Conservation (phyloP, 1,140 invertebrate genomes). For the Euglossa dilemma region DNA sequence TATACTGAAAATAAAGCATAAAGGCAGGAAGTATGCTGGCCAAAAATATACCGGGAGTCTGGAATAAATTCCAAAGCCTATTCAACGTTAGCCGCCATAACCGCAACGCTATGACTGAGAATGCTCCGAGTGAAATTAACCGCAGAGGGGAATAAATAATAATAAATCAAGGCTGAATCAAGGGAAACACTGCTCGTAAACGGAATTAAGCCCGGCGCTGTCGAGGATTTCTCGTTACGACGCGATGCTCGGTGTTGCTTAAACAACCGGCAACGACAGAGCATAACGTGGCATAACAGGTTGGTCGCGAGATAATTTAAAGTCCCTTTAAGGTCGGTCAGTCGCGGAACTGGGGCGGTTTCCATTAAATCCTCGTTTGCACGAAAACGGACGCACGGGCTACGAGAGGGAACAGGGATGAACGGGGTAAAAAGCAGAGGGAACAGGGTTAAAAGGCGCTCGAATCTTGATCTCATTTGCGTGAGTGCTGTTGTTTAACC, state of each 20-base stretch:
- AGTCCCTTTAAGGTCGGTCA: conserved; percentile 60
- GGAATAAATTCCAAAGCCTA: too few relatives aligned
- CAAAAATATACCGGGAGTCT: too few relatives aligned
- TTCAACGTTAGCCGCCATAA: too few relatives aligned
- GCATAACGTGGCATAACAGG: conserved; percentile 38
- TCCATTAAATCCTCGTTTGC: conserved; percentile 62
- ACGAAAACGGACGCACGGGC: conserved; percentile 14
- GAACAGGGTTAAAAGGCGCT: conserved; percentile 47
- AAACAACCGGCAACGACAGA: conserved; percentile 20
- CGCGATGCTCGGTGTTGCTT: not conserved
- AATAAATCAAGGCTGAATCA: not conserved
- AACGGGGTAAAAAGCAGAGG: conserved; percentile 34
- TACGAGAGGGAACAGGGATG: not conserved
- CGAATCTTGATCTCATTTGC: conserved; percentile 65
- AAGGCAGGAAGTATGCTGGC: too few relatives aligned
- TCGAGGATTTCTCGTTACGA: conserved; percentile 10
- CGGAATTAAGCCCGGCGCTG: not conserved
- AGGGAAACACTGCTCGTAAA: not conserved
- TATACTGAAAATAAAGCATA: too few relatives aligned
- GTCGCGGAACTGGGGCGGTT: conserved; percentile 55
- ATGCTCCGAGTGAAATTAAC: not conserved
- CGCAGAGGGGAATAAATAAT: not conserved
- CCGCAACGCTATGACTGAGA: not conserved
- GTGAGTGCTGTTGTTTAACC: conserved; percentile 64
- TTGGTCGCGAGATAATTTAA: conserved; percentile 62